Percentiles rank a stretch among this genome's conserved stretches.
Evolutionary conservation across 2,113 vertebrate genomes (phyloP).

Genomic region (Semnornis frantzii): DNA sequence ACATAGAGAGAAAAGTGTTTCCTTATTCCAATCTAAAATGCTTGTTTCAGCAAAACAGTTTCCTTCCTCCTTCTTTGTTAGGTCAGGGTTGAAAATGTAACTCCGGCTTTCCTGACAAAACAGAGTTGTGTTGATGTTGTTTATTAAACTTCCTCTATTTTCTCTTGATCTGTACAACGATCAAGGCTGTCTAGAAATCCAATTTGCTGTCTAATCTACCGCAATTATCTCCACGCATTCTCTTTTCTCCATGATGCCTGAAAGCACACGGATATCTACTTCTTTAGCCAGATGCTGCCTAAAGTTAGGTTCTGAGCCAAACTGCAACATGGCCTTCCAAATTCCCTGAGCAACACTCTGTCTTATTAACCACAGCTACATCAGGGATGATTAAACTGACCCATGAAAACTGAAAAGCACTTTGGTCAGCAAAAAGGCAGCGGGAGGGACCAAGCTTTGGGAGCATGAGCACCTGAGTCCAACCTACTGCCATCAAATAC

Average conservation of each 20-base stretch:
- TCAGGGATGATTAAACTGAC: neutral
- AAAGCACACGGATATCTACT: neutral
- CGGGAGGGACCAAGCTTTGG: neutral
- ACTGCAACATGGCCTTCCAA: neutral
- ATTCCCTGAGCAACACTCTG: neutral
- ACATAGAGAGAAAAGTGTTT: neutral
- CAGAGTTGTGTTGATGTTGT: neutral
- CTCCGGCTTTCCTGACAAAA: constrained; percentile 35
- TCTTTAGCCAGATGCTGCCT: neutral
- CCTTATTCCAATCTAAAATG: neutral
- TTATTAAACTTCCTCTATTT: constrained; percentile 52
- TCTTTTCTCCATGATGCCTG: neutral
- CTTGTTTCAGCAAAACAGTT: constrained; percentile 53
- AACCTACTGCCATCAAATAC: neutral
- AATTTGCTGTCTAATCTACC: neutral
- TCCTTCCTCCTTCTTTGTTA: constrained; percentile 63
- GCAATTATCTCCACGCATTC: neutral
- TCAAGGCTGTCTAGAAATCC: constrained; percentile 19
- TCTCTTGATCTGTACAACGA: neutral
- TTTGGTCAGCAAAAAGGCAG: neutral
- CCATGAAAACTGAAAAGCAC: neutral
- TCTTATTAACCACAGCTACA: neutral
- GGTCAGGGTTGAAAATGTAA: constrained; percentile 53
- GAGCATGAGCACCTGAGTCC: neutral
- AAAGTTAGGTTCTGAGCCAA: neutral